phyloP scores from a whole-genome alignment of 1,140 invertebrate genomes.

The Leptinotarsa defecta region DNA sequence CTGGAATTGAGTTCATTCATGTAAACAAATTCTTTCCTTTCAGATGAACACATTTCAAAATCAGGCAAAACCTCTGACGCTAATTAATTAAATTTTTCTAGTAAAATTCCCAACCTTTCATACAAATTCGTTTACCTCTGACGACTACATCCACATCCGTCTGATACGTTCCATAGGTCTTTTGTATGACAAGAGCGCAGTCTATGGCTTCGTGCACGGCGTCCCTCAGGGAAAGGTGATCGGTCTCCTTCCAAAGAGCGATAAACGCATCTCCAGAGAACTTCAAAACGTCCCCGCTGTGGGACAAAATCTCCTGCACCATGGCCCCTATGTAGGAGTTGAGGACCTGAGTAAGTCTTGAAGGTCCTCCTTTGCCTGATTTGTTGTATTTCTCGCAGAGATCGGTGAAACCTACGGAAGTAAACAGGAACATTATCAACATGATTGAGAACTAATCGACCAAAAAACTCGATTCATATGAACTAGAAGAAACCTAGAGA shows the following conservation, averaged over 20 bases:
- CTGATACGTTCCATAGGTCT: constrained; percentile 63
- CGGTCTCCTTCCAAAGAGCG: constrained; percentile 46
- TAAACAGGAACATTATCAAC: too few relatives aligned
- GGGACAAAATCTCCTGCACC: constrained; percentile 63
- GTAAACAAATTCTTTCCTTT: not conserved
- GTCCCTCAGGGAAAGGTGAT: constrained; percentile 62
- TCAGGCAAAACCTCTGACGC: too few relatives aligned
- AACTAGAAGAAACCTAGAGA: too few relatives aligned
- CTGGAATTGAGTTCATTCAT: too few relatives aligned
- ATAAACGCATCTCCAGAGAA: constrained; percentile 70
- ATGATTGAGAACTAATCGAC: too few relatives aligned
- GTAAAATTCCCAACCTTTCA: too few relatives aligned
- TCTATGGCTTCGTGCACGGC: constrained; percentile 65
- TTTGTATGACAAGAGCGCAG: constrained; percentile 67
- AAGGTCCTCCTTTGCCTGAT: constrained; percentile 64
- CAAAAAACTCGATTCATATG: too few relatives aligned
- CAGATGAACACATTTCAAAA: not conserved
- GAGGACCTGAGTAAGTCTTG: constrained; percentile 65
- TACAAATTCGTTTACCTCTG: constrained; percentile 45
- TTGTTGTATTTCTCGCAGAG: constrained; percentile 66
- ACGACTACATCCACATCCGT: constrained; percentile 65
- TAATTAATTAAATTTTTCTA: too few relatives aligned
- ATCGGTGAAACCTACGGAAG: constrained; percentile 63
- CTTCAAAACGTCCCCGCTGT: constrained; percentile 69
- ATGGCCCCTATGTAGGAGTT: constrained; percentile 70